These are phyloP conservation scores for Hydropotes inermis DNA, from an alignment of 2,113 vertebrate genomes.

Conservation along the genomic window DNA sequence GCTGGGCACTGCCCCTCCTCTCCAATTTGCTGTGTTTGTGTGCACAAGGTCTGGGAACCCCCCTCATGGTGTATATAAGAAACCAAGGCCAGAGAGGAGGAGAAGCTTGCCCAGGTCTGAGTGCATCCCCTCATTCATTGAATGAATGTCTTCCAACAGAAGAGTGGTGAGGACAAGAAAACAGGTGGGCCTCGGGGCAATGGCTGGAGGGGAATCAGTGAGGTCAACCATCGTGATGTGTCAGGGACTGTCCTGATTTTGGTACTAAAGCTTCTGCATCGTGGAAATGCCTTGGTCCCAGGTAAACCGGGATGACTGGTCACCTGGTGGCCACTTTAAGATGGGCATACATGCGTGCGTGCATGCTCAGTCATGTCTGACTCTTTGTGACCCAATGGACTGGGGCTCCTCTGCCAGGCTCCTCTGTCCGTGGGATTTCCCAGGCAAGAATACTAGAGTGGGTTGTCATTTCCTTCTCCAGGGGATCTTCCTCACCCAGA, in stretches of 20 bases:
- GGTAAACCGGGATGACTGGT: background rate
- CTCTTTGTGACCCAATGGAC: background rate
- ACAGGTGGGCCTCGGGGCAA: background rate
- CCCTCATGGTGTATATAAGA: background rate
- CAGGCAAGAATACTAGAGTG: background rate
- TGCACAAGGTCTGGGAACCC: background rate
- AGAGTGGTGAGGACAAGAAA: background rate
- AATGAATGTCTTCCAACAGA: background rate
- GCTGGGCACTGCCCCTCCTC: background rate
- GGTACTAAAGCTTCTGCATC: background rate
- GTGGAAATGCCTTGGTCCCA: background rate
- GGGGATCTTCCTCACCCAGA: background rate
- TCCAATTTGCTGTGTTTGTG: background rate
- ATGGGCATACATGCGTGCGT: background rate
- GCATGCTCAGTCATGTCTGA: background rate
- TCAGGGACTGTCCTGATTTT: background rate
- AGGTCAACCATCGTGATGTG: fast-evolving
- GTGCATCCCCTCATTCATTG: background rate
- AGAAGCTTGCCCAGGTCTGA: background rate
- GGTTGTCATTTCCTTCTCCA: background rate
- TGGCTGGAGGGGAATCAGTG: background rate
- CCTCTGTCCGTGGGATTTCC: background rate
- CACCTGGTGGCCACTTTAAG: background rate
- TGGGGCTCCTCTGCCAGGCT: background rate
- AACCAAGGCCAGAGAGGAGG: background rate